Evolutionary conservation across 2,888 invertebrate species (phyloP), one percentile per base, ranked within the genome.

Genomic region (Caenorhabditis angaria): DNA sequence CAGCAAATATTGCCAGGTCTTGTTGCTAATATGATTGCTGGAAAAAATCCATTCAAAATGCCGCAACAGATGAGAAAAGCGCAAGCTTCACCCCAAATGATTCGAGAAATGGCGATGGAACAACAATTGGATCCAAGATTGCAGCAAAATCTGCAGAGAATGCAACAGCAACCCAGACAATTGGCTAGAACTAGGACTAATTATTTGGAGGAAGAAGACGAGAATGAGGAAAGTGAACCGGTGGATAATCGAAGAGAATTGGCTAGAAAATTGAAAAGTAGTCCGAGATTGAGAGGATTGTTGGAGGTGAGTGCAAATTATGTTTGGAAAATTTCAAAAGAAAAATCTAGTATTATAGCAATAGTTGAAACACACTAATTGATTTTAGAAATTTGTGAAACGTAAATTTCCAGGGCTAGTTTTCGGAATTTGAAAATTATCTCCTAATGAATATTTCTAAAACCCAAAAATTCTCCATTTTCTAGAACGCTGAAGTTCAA

Each of bases 1-100:
- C 76, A 76, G n/a, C 84, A 84, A 67, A 82, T 84, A 35, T 67
- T 84, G 4, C 84, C 84, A 0, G 84, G 83, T 2, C 64, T 84
- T 4, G 84, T 84, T 29, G 83, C 82, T 3, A 84, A 83, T 53
- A 77, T 84, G 69, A 83, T 84, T 3, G 79, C 82, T 6, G 82
- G 82, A 14, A 53, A 65, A 56, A 81, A 83, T 56, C 80, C 81
- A 1, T 82, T 82, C 70, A 78, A 81, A 70, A 76, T 82, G 60
- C 68, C 64, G 10, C 69, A 69, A 66, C 70, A 73, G 18, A 63
- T 74, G 65, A 58, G 70, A 48, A 60, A 66, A 55, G 62, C 65
- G 1, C 77, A 74, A 41, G 77, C 73, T 12, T 25, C 64, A 12
- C 67, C 71, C 0, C 64, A n/a, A 8, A 57, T 14, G 8, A n/a